Evolutionary conservation across 2,113 vertebrate genomes (phyloP), one percentile per base, ranked within the genome.

Genomic region (Platysteira castanea): DNA sequence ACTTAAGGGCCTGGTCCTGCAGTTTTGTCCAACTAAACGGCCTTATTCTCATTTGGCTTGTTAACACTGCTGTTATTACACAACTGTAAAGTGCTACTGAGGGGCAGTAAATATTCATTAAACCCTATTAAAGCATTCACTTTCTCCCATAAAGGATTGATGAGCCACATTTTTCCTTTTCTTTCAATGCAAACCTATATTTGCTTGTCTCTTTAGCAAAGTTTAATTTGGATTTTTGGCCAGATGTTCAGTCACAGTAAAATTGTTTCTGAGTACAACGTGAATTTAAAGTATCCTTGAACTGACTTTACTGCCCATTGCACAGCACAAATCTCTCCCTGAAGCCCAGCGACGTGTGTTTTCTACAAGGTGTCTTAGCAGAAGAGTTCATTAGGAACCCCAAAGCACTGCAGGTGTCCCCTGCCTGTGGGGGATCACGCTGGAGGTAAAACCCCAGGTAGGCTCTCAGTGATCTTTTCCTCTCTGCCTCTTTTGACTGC

Each of bases 351-450:
- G 41, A 13, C 0, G 2, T 16, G 27, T 91, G 26, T 69, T 84
- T 84, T 73, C 17, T 41, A 7, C 37, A 44, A 71, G 28, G 28
- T 47, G 4, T 3, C 0, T 71, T 56, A 84, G 31, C 23, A 71
- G 57, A 84, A 49, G 30, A 52, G 75, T 50, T 57, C 6, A 15
- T 54, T 92, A 37, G 70, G 61, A 69, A 3, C 3, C 28, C 17
- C 35, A 31, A 17, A 11, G 11, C n/a, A 14, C 8, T 2, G 2
- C 0, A 0, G 14, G 23, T 93, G 50, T 63, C 59, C 20, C 4
- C 2, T 76, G 52, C 22, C 22, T 10, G 4, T 7, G 15, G 47
- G 49, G 27, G 30, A 41, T 61, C 16, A 9, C 0, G 1, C 20
- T 65, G 65, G 37, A 76, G 30, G 21, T 61, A 9, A 11, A 91